phyloP scores from a whole-genome alignment of 2,113 vertebrate species.

The Procavia capensis region DNA sequence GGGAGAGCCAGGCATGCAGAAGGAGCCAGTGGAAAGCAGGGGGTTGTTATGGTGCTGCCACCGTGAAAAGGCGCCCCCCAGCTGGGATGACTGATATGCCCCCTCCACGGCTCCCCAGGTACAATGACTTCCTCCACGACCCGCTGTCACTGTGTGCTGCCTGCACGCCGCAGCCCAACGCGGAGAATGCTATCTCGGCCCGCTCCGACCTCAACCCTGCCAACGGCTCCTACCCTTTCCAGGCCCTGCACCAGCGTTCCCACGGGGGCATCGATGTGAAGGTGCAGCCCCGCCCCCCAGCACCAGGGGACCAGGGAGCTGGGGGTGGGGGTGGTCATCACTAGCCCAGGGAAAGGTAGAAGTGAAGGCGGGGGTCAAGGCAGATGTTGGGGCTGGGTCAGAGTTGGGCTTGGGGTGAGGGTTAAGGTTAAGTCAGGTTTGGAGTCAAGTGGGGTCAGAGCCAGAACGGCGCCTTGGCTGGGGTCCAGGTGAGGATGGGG shows the following conservation, averaged over 20 bases:
- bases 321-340: not conserved
- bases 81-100: fast-evolving
- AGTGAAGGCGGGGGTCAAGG: not conserved
- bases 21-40: fast-evolving
- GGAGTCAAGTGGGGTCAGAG: not conserved
- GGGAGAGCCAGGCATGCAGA: fast-evolving
- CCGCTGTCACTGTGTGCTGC: conserved; percentile 90
- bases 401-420: not conserved
- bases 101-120: conserved; percentile 81
- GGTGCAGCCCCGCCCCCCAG: conserved; percentile 78
- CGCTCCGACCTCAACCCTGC: conserved; percentile 95
- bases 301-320: too few species aligned
- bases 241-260: conserved; percentile 92
- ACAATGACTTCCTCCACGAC: conserved; percentile 94
- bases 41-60: fast-evolving
- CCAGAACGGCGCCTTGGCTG: not conserved
- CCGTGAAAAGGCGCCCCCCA: fast-evolving
- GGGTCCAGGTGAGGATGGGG: not conserved
- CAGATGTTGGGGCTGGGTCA: not conserved
- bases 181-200: conserved; percentile 94
- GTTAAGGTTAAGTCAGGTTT: not conserved
- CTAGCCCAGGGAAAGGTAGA: not conserved
- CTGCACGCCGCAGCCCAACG: conserved; percentile 91
- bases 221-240: conserved; percentile 96
- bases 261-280: conserved; percentile 97